These are phyloP conservation scores for Oncorhynchus clarkii DNA, from an alignment of 2,113 vertebrate species.

Conservation along the genomic window DNA sequence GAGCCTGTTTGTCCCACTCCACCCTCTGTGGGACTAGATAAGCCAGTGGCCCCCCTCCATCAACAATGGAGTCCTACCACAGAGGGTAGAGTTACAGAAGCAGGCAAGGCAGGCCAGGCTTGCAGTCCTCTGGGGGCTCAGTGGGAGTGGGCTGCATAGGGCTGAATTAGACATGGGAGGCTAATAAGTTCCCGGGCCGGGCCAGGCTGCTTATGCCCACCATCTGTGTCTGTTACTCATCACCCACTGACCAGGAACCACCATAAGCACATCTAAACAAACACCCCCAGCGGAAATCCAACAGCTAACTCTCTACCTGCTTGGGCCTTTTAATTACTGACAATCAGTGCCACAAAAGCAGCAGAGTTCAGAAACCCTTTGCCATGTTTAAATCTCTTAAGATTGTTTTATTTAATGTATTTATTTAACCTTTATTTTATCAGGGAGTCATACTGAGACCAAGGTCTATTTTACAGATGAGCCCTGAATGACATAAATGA, in stretches of 20 bases:
- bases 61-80: constrained; percentile 67
- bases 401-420: too few relatives aligned
- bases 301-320: constrained; percentile 45
- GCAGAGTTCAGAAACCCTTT: background rate
- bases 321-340: constrained; percentile 41
- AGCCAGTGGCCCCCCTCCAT: constrained; percentile 66
- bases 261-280: constrained; percentile 58
- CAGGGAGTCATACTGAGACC: too few relatives aligned
- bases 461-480: too few relatives aligned
- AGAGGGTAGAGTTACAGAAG: constrained; percentile 72
- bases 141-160: constrained; percentile 41
- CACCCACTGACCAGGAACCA: constrained; percentile 58
- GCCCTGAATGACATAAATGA: too few relatives aligned
- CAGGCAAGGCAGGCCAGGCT: constrained; percentile 15
- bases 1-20: constrained; percentile 40
- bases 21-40: constrained; percentile 65
- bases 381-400: constrained; percentile 1
- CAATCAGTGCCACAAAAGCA: constrained; percentile 39
- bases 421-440: too few relatives aligned
- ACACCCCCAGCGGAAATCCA: constrained; percentile 41
- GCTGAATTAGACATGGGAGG: constrained; percentile 54
- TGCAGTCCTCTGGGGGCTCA: constrained; percentile 58
- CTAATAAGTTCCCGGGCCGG: constrained; percentile 65
- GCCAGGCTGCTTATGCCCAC: constrained; percentile 64
- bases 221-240: constrained; percentile 74